Percentiles rank a stretch among this genome's conserved stretches.
Evolutionary conservation across 2,888 invertebrate species (phyloP).

Genomic region (Proisotoma minuta): DNA sequence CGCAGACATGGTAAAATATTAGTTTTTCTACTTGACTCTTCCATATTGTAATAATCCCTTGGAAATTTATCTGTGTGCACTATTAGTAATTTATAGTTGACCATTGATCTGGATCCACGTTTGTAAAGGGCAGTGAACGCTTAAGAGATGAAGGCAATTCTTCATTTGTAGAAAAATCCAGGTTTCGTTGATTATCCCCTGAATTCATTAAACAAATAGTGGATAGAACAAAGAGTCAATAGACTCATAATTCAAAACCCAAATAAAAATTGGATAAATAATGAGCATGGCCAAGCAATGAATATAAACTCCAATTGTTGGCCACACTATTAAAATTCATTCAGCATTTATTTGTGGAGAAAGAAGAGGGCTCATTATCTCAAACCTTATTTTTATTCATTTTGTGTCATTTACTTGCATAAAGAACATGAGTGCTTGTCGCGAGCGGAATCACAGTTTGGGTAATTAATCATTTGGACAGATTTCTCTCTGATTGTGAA

Average conservation of each 20-base stretch:
- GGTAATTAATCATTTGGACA: slow-evolving; percentile 14
- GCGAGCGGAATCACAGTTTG: slow-evolving; percentile 14
- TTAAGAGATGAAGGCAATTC: too few species aligned
- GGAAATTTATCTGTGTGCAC: neutral
- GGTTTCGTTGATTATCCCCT: slow-evolving; percentile 9
- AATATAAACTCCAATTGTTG: neutral
- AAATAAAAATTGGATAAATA: neutral
- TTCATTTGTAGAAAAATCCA: too few species aligned
- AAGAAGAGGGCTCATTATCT: neutral
- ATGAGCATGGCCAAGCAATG: neutral
- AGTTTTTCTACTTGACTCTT: slow-evolving; percentile 27
- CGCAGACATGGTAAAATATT: slow-evolving; percentile 25
- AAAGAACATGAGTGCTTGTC: slow-evolving; percentile 13
- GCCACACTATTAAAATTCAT: neutral
- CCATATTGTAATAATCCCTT: neutral
- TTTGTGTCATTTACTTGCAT: neutral
- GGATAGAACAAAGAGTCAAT: neutral
- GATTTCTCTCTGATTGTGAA: neutral
- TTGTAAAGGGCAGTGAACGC: neutral
- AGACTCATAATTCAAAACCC: neutral
- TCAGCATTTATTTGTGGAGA: neutral
- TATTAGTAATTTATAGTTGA: too few species aligned
- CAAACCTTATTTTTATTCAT: neutral
- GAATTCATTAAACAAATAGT: slow-evolving; percentile 15
- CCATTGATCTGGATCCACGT: neutral